A percentile compares a stretch with the other conserved stretches of the same genome.
Conservation (phyloP, 2,888 invertebrate genomes). For the Cyaniris semiargus region DNA sequence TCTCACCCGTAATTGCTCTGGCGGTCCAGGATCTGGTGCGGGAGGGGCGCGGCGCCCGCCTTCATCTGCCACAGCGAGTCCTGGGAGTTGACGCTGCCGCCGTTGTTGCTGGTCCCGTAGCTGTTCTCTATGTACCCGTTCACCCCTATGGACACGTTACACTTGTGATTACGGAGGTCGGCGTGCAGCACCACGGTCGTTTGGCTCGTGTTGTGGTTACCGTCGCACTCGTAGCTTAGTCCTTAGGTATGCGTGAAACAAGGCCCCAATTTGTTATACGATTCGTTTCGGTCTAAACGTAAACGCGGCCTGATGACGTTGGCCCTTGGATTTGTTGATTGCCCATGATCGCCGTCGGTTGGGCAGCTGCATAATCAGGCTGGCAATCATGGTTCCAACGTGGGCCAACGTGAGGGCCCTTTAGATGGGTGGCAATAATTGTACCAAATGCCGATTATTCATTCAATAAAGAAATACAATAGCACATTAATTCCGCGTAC, state of each 20-base stretch:
- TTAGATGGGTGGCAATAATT: too few species aligned
- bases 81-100: slow-evolving; percentile 97
- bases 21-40: slow-evolving; percentile 81
- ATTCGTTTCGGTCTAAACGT: background rate
- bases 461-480: too few species aligned
- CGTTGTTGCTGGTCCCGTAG: slow-evolving; percentile 95
- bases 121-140: slow-evolving; percentile 95
- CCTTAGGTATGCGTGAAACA: slow-evolving; percentile 45
- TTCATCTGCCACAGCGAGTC: slow-evolving; percentile 97
- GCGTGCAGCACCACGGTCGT: slow-evolving; percentile 42
- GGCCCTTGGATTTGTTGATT: too few species aligned
- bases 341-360: too few species aligned
- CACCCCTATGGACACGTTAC: slow-evolving; percentile 79
- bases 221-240: slow-evolving; percentile 59
- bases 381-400: too few species aligned
- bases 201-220: slow-evolving; percentile 47
- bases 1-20: slow-evolving; percentile 84
- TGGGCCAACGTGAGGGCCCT: too few species aligned
- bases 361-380: too few species aligned
- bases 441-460: too few species aligned
- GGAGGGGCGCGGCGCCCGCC: slow-evolving; percentile 86
- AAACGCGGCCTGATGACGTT: too few species aligned
- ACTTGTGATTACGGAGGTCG: slow-evolving; percentile 37
- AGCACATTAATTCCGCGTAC: too few species aligned
- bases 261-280: background rate